Percentiles rank a stretch among this genome's conserved stretches.
Evolutionary conservation across 1,140 invertebrate genomes (phyloP).

Genomic region (Scaptomyza graminum): DNA sequence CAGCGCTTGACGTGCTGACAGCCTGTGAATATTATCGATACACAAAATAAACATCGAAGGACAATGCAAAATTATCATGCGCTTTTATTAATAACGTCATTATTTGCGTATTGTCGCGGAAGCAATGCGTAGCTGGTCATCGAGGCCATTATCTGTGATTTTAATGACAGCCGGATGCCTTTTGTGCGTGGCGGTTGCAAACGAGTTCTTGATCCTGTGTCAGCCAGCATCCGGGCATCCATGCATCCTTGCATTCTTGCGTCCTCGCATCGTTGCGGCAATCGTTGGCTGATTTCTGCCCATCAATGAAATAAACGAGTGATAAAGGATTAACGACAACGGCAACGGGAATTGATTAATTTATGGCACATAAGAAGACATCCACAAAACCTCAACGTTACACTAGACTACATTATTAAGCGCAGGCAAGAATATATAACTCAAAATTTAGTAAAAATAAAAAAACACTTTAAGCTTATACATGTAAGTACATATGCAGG

Average conservation of each 20-base stretch:
- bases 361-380: constrained; percentile 71
- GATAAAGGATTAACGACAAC: constrained; percentile 70
- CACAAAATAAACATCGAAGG: constrained; percentile 11
- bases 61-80: constrained; percentile 47
- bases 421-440: too few relatives aligned
- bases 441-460: too few relatives aligned
- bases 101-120: constrained; percentile 72
- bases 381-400: constrained; percentile 21
- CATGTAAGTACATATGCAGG: too few relatives aligned
- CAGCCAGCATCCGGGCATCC: constrained; percentile 6
- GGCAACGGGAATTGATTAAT: constrained; percentile 68
- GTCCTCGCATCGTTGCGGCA: constrained; percentile 12
- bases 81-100: constrained; percentile 73
- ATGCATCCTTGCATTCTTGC: too few relatives aligned
- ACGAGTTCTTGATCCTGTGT: constrained; percentile 21
- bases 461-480: too few relatives aligned
- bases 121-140: constrained; percentile 8
- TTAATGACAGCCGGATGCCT: constrained; percentile 33
- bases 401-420: constrained; percentile 44
- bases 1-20: constrained; percentile 46
- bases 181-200: constrained; percentile 12
- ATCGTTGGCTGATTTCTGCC: constrained; percentile 38
- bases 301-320: constrained; percentile 70
- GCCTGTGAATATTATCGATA: constrained; percentile 65
- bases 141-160: constrained; percentile 44